These are phyloP conservation scores for Ptilorrhoa leucosticta DNA, from an alignment of 2,113 vertebrate genomes.

Conservation along the genomic window DNA sequence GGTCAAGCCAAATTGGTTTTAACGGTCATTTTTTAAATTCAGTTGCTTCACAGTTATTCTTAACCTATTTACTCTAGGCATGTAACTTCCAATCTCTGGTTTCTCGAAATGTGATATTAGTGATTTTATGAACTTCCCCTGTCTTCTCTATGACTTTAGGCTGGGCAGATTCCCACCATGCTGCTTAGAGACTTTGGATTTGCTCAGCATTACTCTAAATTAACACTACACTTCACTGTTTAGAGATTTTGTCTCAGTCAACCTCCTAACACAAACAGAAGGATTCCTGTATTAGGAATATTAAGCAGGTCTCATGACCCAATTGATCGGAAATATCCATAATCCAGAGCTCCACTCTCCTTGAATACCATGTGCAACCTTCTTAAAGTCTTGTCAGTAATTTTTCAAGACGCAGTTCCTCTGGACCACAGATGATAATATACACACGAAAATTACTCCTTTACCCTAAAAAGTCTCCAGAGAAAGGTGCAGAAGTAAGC, in stretches of 20 bases:
- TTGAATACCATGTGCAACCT: background rate
- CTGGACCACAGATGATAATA: background rate
- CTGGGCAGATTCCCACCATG: background rate
- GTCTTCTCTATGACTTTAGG: background rate
- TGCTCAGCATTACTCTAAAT: background rate
- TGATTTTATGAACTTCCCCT: background rate
- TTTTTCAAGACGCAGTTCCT: background rate
- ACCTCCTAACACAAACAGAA: background rate
- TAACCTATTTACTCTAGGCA: background rate
- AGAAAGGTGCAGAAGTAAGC: background rate
- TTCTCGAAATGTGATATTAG: background rate
- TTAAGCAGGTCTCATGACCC: background rate
- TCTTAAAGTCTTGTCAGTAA: background rate
- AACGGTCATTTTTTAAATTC: background rate
- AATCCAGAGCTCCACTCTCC: background rate
- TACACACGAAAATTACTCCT: background rate
- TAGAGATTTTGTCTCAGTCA: background rate
- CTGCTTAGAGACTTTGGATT: background rate
- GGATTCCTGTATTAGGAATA: background rate
- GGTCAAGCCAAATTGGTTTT: background rate
- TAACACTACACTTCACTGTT: background rate
- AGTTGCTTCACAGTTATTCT: background rate
- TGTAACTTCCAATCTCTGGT: background rate
- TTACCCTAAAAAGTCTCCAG: background rate
- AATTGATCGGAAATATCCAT: background rate